phyloP scores from a whole-genome alignment of 2,113 vertebrate species.

The Thunnus maccoyii region DNA sequence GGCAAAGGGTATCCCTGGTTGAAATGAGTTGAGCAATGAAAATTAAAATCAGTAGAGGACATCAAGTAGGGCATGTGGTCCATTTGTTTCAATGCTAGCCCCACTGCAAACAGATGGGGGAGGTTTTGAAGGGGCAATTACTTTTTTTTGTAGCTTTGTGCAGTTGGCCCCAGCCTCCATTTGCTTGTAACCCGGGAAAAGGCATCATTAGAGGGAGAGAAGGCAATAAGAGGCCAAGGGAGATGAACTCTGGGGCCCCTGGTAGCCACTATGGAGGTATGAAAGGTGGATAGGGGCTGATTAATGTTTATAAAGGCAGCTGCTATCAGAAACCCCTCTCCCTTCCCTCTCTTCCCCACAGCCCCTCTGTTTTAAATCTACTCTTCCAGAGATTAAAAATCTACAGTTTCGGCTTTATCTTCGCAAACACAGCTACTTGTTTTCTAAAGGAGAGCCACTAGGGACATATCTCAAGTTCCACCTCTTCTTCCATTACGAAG shows the following conservation, averaged over 20 bases:
- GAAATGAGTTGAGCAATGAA: slow-evolving; percentile 45
- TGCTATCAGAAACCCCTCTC: slow-evolving; percentile 24
- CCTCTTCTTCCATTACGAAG: neutral
- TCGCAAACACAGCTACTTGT: slow-evolving; percentile 34
- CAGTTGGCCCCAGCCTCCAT: slow-evolving; percentile 50
- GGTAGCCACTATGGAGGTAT: slow-evolving; percentile 36
- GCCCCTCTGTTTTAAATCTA: slow-evolving; percentile 30
- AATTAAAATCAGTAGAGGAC: slow-evolving; percentile 65
- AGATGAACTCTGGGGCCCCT: slow-evolving; percentile 63
- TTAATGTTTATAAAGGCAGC: slow-evolving; percentile 73
- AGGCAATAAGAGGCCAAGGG: slow-evolving; percentile 54
- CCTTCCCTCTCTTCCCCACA: neutral
- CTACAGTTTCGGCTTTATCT: slow-evolving; percentile 18
- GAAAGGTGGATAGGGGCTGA: slow-evolving; percentile 59
- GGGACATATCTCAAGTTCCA: neutral
- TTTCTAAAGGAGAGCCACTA: slow-evolving; percentile 1
- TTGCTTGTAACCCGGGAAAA: slow-evolving; percentile 67
- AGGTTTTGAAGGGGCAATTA: slow-evolving; percentile 70
- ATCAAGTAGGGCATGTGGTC: slow-evolving; percentile 48
- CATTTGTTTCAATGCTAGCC: slow-evolving; percentile 58
- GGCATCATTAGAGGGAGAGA: slow-evolving; percentile 72
- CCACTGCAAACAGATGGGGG: slow-evolving; percentile 15
- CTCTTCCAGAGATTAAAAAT: slow-evolving; percentile 38
- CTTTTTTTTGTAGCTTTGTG: slow-evolving; percentile 40
- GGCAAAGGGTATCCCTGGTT: slow-evolving; percentile 22